phyloP scores from a whole-genome alignment of 2,113 vertebrate species.

The Daubentonia madagascariensis region DNA sequence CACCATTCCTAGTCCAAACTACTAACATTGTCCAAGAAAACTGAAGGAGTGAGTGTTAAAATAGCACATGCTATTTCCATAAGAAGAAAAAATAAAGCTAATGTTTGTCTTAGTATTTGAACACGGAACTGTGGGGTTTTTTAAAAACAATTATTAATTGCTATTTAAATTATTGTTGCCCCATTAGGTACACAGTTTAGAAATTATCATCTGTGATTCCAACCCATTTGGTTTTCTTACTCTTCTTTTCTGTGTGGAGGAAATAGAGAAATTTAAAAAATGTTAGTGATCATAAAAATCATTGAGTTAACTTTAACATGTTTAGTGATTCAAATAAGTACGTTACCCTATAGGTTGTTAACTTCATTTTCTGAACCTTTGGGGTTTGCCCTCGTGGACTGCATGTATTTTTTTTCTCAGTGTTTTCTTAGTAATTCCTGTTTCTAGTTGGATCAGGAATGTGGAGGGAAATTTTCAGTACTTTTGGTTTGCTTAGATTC shows the following conservation, averaged over 20 bases:
- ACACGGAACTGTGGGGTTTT: constrained; percentile 52
- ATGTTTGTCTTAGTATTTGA: constrained; percentile 79
- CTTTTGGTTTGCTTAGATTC: constrained; percentile 57
- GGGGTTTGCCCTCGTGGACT: not conserved
- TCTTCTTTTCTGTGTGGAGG: not conserved
- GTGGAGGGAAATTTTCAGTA: constrained; percentile 1
- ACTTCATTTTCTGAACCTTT: constrained; percentile 13
- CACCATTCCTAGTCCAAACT: constrained; percentile 68
- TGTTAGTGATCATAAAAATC: constrained; percentile 10
- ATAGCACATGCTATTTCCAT: constrained; percentile 63
- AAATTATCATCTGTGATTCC: constrained; percentile 38
- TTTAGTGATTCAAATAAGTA: not conserved
- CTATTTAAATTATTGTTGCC: constrained; percentile 68
- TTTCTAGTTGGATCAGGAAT: constrained; percentile 26
- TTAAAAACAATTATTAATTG: constrained; percentile 76
- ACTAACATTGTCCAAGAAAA: constrained; percentile 74
- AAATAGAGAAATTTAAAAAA: not conserved
- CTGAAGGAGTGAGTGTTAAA: constrained; percentile 66
- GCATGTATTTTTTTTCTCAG: not conserved
- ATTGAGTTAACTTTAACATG: not conserved
- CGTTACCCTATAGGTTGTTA: not conserved
- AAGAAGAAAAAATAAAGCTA: constrained; percentile 26
- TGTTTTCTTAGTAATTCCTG: constrained; percentile 29
- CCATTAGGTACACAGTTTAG: not conserved
- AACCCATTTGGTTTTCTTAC: not conserved